A percentile compares a stretch with the other conserved stretches of the same genome.
phyloP scores from a whole-genome alignment of 1,140 invertebrate genomes.

The Drosophila mauritiana region DNA sequence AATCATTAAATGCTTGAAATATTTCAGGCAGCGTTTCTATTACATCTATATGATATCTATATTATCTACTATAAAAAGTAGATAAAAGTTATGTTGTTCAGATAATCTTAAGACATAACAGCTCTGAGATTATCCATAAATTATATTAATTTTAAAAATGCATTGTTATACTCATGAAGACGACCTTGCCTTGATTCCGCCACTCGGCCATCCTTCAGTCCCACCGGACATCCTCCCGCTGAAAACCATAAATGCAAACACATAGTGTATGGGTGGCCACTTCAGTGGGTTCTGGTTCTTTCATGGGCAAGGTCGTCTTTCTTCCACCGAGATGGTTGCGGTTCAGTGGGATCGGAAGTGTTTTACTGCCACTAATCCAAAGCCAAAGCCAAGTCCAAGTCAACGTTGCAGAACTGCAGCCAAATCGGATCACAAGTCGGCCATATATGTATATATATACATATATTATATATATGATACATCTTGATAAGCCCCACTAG shows the following conservation, averaged over 20 bases:
- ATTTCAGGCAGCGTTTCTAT: no score
- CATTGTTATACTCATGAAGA: no score
- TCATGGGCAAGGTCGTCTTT: constrained; percentile 51
- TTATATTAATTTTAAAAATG: no score
- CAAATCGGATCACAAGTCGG: constrained; percentile 5
- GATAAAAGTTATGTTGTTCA: no score
- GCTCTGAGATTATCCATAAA: no score
- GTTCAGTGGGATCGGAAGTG: constrained; percentile 69
- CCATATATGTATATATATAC: no score
- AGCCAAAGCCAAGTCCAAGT: constrained; percentile 20
- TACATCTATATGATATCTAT: no score
- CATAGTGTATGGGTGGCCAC: not conserved
- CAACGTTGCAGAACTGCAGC: constrained; percentile 42
- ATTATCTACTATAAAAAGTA: no score
- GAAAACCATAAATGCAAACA: not conserved
- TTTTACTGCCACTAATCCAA: constrained; percentile 1
- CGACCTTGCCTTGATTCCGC: constrained; percentile 4
- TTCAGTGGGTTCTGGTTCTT: constrained; percentile 28
- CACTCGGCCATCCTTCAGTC: constrained; percentile 13
- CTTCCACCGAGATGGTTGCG: constrained; percentile 67
- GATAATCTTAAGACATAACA: no score
- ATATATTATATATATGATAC: no score
- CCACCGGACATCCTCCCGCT: constrained; percentile 34
- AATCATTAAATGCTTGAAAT: no score
- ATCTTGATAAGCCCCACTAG: not conserved